Evolutionary conservation across 2,797 vertebrate species (phyloP).

Genomic region (Crax fasciolata): DNA sequence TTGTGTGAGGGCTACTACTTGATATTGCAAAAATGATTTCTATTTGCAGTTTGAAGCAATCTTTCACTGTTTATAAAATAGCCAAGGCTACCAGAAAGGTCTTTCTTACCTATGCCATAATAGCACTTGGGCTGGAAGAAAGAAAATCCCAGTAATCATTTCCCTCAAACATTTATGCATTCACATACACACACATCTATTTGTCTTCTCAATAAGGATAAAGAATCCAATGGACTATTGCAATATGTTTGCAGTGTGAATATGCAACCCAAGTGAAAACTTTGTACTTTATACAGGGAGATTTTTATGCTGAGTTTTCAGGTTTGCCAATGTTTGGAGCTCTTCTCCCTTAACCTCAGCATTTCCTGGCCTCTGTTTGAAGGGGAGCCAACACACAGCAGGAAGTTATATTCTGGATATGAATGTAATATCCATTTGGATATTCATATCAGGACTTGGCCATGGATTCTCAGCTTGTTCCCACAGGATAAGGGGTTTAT

Average conservation of each 20-base stretch:
- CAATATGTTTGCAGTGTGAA: background rate
- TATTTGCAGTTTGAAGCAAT: background rate
- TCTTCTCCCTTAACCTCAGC: background rate
- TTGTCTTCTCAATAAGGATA: background rate
- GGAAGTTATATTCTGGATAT: background rate
- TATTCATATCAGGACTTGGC: background rate
- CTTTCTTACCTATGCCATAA: background rate
- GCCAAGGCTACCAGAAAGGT: background rate
- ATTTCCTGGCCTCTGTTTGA: background rate
- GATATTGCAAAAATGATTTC: background rate
- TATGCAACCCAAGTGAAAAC: background rate
- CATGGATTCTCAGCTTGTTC: background rate
- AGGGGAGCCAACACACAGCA: background rate
- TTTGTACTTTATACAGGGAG: background rate
- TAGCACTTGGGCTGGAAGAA: background rate
- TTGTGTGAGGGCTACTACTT: background rate
- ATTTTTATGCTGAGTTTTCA: background rate
- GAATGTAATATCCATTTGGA: background rate
- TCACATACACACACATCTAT: background rate
- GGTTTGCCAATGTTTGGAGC: background rate
- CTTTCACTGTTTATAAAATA: slow-evolving; percentile 21
- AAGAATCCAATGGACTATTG: background rate
- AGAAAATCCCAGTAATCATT: background rate
- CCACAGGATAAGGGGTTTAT: background rate
- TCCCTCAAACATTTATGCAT: background rate